These are phyloP conservation scores for Virgularia gustaviana DNA, from an alignment of 92 coral and sea anemone genomes.

Conservation along the genomic window DNA sequence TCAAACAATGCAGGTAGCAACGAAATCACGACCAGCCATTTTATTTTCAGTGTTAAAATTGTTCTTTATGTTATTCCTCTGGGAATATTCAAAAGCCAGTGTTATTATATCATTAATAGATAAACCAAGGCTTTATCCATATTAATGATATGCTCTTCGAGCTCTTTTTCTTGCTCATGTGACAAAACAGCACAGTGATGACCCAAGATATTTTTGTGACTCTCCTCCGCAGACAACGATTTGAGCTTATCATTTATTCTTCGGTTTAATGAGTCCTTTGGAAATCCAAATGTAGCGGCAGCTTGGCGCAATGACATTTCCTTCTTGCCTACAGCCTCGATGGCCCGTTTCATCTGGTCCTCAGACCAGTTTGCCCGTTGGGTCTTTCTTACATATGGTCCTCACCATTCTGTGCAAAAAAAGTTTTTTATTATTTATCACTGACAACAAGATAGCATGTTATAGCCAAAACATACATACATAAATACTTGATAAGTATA, in stretches of 20 bases:
- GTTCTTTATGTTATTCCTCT: conserved; percentile 3
- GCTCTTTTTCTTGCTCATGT: conserved; percentile 26
- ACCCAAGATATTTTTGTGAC: conserved; percentile 20
- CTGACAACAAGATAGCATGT: no score
- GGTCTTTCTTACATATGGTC: conserved; percentile 27
- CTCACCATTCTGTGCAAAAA: conserved; percentile 15
- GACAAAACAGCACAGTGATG: conserved; percentile 21
- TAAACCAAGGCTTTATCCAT: conserved; percentile 14
- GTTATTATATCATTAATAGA: no score
- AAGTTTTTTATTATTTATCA: no score
- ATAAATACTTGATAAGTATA: no score
- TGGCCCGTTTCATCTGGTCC: conserved; percentile 34
- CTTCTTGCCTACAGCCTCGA: conserved; percentile 14
- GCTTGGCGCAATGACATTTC: conserved; percentile 22
- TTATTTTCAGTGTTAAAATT: conserved; percentile 7
- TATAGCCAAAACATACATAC: no score
- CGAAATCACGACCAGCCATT: conserved; percentile 27
- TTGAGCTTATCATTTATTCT: conserved; percentile 31
- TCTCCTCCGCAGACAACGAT: conserved; percentile 23
- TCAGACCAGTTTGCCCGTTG: conserved; percentile 37
- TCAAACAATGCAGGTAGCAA: conserved; percentile 6
- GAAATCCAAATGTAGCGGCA: conserved; percentile 21
- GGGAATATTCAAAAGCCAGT: conserved; percentile 11
- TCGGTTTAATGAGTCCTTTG: conserved; percentile 24
- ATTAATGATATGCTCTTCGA: conserved; percentile 8